Evolutionary conservation across 2,888 invertebrate genomes (phyloP).

Genomic region (Petrophora chlorosata): DNA sequence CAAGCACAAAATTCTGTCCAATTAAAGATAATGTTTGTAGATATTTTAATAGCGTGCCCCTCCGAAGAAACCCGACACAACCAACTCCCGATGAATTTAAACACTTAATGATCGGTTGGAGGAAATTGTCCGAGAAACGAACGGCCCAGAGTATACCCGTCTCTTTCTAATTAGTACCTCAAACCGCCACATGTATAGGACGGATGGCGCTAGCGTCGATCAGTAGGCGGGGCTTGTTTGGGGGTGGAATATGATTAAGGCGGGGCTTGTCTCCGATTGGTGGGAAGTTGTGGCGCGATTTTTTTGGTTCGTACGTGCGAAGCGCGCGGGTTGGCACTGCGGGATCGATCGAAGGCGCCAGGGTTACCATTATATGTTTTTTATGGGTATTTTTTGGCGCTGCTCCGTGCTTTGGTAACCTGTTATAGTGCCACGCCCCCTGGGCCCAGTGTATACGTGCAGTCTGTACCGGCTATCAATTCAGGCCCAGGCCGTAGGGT

Average conservation of each 20-base stretch:
- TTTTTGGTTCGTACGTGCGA: slow-evolving; percentile 74
- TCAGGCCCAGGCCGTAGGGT: slow-evolving; percentile 71
- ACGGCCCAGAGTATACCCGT: slow-evolving; percentile 68
- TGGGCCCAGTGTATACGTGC: slow-evolving; percentile 64
- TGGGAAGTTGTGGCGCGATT: slow-evolving; percentile 59
- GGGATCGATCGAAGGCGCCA: slow-evolving; percentile 76
- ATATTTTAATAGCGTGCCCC: slow-evolving; percentile 83
- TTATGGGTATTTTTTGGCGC: slow-evolving; percentile 83
- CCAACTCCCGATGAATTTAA: slow-evolving; percentile 83
- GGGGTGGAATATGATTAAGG: slow-evolving; percentile 61
- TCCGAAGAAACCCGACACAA: slow-evolving; percentile 82
- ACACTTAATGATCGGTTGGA: slow-evolving; percentile 84
- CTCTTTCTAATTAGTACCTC: slow-evolving; percentile 73
- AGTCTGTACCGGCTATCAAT: slow-evolving; percentile 71
- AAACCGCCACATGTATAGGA: slow-evolving; percentile 68
- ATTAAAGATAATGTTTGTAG: slow-evolving; percentile 84
- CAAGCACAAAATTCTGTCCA: slow-evolving; percentile 81
- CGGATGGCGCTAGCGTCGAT: slow-evolving; percentile 62
- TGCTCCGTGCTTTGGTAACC: slow-evolving; percentile 76
- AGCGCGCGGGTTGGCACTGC: slow-evolving; percentile 74
- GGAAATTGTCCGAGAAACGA: slow-evolving; percentile 83
- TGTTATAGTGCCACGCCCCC: slow-evolving; percentile 79
- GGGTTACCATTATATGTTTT: slow-evolving; percentile 81
- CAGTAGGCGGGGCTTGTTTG: slow-evolving; percentile 54
- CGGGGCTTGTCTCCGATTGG: slow-evolving; percentile 61